Evolutionary conservation across 2,113 vertebrate genomes (phyloP), one percentile per base, ranked within the genome.

Genomic region (Ceyx melanurus): DNA sequence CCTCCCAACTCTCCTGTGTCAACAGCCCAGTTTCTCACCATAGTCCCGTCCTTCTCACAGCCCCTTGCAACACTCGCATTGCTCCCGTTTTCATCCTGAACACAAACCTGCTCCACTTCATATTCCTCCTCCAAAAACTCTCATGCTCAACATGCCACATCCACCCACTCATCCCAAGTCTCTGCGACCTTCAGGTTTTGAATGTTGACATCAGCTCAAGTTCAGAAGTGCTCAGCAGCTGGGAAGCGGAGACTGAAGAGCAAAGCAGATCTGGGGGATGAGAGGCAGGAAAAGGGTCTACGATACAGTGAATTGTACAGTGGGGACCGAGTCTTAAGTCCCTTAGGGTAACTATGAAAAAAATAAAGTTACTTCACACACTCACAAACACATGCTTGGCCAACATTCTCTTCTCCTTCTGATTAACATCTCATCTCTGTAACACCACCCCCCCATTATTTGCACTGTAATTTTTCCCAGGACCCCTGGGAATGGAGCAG

Each of bases 111-210:
- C 88, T 78, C 86, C 35, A 1, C 93, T 88, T 88, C 92, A 81
- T 92, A 88, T 28, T 84, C 73, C 70, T 90, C 82, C 88, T 91
- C 64, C 82, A 80, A 94, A 93, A 95, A 68, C n/a, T 83, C 86
- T 70, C 72, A 74, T 56, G 53, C 73, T 90, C 65, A 74, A 42
- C 83, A 31, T 50, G 64, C 75, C 79, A 85, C 43, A 87, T 67
- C 71, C 71, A 80, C 94, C 82, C 67, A 80, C 84, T 66, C 51
- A 66, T 17, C 26, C 46, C n/a, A 45, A 62, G 15, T 31, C 68
- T 71, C 61, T 4, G 1, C 23, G 60, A 87, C 29, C 43, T 78
- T 86, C 60, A 23, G 43, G 66, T 45, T 88, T 42, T 54, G 20
- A 79, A 37, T 13, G 46, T 6, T 81, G 61, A 78, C 35, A 71